phyloP scores from a whole-genome alignment of 2,797 vertebrate species.

The Chaenodraco wilsoni region DNA sequence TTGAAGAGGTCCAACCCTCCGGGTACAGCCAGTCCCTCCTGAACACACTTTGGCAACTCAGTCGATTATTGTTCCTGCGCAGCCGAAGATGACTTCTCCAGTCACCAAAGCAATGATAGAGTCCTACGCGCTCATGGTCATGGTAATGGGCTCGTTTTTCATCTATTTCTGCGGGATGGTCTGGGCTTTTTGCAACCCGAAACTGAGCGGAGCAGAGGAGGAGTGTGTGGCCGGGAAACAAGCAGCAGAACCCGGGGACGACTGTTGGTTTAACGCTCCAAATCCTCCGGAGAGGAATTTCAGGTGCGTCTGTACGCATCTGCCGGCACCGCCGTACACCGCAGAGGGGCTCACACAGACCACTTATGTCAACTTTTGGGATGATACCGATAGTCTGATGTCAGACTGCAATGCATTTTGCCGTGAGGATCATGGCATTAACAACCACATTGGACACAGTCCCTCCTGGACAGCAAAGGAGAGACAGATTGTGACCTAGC shows the following conservation, averaged over 20 bases:
- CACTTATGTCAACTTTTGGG: conserved; percentile 73
- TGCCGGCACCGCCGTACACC: conserved; percentile 34
- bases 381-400: conserved; percentile 68
- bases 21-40: background rate
- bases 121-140: conserved; percentile 85
- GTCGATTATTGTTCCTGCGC: background rate
- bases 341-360: conserved; percentile 52
- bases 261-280: conserved; percentile 43
- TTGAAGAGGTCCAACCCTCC: conserved; percentile 28
- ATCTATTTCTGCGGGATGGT: conserved; percentile 87
- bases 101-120: conserved; percentile 85
- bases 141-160: conserved; percentile 86
- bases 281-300: conserved; percentile 36
- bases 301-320: conserved; percentile 44
- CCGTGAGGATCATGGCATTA: conserved; percentile 53
- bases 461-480: conserved; percentile 15
- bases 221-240: conserved; percentile 17
- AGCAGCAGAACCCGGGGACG: conserved; percentile 20
- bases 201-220: conserved; percentile 77
- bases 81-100: conserved; percentile 73
- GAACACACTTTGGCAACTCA: background rate
- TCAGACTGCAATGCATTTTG: conserved; percentile 51
- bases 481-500: background rate
- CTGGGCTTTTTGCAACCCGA: conserved; percentile 87
- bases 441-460: conserved; percentile 34